phyloP scores from a whole-genome alignment of 30 jellyfish, hydroid and myxozoan species.

The Aurelia coerulea region DNA sequence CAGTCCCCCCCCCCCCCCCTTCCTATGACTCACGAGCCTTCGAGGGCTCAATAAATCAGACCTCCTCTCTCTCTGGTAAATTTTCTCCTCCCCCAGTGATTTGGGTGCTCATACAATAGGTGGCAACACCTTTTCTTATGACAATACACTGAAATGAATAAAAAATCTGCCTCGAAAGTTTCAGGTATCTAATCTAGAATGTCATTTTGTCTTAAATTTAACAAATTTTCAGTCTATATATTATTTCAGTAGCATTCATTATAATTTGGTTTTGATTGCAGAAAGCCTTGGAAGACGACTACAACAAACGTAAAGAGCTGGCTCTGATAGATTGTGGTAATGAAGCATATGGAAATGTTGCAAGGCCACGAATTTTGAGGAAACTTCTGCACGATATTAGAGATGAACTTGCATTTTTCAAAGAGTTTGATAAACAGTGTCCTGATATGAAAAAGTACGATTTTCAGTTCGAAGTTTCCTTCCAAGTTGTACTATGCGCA shows the following conservation, averaged over 20 bases:
- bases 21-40: no score
- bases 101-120: no score
- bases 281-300: constrained; percentile 39
- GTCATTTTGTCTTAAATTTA: no score
- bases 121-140: no score
- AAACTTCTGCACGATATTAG: constrained; percentile 14
- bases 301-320: constrained; percentile 30
- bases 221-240: neutral
- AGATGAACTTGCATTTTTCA: constrained; percentile 32
- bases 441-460: constrained; percentile 38
- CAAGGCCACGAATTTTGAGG: constrained; percentile 22
- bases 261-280: neutral
- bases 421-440: constrained; percentile 40
- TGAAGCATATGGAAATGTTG: neutral
- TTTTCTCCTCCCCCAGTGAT: no score
- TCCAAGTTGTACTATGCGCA: neutral
- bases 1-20: no score
- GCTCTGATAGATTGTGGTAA: neutral
- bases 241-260: neutral
- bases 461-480: neutral
- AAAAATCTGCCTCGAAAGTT: no score
- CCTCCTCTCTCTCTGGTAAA: no score
- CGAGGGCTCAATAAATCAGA: no score
- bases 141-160: no score
- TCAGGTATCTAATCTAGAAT: no score